phyloP scores from a whole-genome alignment of 2,797 vertebrate species.

The Bucorvus abyssinicus region DNA sequence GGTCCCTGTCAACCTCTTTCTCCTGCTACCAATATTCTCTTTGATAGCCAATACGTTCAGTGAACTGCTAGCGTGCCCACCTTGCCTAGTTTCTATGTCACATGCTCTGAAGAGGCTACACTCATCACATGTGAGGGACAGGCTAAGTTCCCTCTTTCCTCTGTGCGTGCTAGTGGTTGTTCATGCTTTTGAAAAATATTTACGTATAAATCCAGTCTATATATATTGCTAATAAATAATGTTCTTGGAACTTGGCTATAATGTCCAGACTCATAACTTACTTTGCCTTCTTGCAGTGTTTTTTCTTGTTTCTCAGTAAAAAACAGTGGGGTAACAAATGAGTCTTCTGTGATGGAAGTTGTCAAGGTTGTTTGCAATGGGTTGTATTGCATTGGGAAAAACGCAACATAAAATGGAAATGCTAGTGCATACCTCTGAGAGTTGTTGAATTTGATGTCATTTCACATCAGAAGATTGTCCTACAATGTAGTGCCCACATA shows the following conservation, averaged over 20 bases:
- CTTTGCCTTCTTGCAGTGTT: background rate
- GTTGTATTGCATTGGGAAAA: background rate
- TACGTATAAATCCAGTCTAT: background rate
- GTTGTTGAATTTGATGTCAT: background rate
- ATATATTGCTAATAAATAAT: background rate
- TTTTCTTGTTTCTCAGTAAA: background rate
- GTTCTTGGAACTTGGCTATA: background rate
- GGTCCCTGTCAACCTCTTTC: background rate
- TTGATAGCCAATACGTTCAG: background rate
- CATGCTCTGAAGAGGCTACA: fast-evolving
- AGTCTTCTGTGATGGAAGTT: background rate
- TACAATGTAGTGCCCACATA: background rate
- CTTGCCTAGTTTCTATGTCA: background rate
- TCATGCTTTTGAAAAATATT: background rate
- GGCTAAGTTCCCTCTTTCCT: background rate
- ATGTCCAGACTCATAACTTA: background rate
- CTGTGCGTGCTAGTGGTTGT: background rate
- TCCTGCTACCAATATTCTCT: background rate
- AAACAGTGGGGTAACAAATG: background rate
- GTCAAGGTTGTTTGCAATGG: background rate
- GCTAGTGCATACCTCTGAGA: background rate
- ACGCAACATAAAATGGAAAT: background rate
- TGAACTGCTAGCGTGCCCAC: background rate
- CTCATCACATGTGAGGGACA: background rate
- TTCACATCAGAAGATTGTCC: background rate